These are phyloP conservation scores for Orthosia gothica DNA, from an alignment of 2,888 invertebrate species.

Conservation along the genomic window DNA sequence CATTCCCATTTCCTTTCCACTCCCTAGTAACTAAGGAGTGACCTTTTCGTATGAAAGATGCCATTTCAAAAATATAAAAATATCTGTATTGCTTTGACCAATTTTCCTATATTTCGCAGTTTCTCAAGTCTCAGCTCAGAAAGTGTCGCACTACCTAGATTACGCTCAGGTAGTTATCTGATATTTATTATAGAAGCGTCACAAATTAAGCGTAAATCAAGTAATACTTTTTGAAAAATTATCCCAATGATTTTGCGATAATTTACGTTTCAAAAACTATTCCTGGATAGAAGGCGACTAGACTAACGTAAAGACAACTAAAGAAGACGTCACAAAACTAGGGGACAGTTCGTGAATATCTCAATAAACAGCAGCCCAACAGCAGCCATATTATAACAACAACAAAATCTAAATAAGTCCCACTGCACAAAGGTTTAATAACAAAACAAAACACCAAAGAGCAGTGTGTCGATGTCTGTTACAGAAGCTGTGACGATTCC, in stretches of 20 bases:
- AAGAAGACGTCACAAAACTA: not conserved
- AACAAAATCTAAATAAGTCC: slow-evolving; percentile 25
- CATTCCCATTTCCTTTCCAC: too few relatives aligned
- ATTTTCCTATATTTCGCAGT: not conserved
- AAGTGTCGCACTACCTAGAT: not conserved
- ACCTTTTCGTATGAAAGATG: not conserved
- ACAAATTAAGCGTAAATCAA: too few relatives aligned
- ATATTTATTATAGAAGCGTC: too few relatives aligned
- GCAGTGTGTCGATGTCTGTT: slow-evolving; percentile 59
- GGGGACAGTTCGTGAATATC: not conserved
- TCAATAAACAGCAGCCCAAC: not conserved
- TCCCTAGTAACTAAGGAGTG: too few relatives aligned
- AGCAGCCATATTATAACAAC: not conserved
- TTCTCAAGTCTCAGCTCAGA: too few relatives aligned
- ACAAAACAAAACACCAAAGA: slow-evolving; percentile 51
- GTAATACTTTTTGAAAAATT: too few relatives aligned
- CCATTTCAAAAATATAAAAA: too few relatives aligned
- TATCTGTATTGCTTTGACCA: too few relatives aligned
- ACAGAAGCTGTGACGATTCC: slow-evolving; percentile 79
- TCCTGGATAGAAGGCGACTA: too few relatives aligned
- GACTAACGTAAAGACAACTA: not conserved
- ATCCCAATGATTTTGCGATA: too few relatives aligned
- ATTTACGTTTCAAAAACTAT: too few relatives aligned
- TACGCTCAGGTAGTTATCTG: too few relatives aligned
- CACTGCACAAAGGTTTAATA: slow-evolving; percentile 44